These are phyloP conservation scores for Trissolcus brochymenae DNA, from an alignment of 2,888 invertebrate species.

Conservation along the genomic window DNA sequence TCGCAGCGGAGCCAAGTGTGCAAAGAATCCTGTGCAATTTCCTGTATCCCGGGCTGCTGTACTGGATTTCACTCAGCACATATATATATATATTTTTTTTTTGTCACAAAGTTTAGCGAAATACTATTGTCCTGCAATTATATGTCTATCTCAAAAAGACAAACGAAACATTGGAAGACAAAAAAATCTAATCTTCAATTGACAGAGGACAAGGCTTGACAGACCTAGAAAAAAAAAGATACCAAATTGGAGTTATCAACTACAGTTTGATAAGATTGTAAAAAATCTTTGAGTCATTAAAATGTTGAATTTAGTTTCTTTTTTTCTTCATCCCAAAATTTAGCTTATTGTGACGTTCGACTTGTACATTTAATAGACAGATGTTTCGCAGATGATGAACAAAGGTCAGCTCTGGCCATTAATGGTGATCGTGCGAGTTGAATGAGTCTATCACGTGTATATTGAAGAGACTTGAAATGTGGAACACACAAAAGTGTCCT, in stretches of 20 bases:
- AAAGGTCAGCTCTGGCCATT: constrained; percentile 55
- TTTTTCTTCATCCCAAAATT: no score
- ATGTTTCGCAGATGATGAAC: constrained; percentile 15
- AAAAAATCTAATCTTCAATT: no score
- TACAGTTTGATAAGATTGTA: no score
- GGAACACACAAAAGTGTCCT: constrained; percentile 65
- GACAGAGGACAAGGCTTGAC: no score
- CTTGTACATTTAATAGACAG: no score
- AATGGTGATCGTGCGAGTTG: constrained; percentile 47
- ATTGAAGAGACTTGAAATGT: constrained; percentile 20
- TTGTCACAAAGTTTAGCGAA: constrained; percentile 7
- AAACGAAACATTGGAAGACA: background rate
- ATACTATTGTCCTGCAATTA: constrained; percentile 25
- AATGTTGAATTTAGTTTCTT: no score
- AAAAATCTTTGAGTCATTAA: no score
- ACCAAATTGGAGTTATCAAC: no score
- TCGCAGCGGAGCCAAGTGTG: constrained; percentile 57
- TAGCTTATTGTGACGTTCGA: no score
- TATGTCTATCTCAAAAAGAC: background rate
- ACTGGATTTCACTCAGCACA: constrained; percentile 45
- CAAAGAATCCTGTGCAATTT: constrained; percentile 59
- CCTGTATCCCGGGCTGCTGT: constrained; percentile 57
- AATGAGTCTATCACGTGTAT: constrained; percentile 62
- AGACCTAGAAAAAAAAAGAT: no score
- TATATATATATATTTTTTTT: background rate